Evolutionary conservation across 2,113 vertebrate genomes (phyloP).

Genomic region (Tetrao urogallus): DNA sequence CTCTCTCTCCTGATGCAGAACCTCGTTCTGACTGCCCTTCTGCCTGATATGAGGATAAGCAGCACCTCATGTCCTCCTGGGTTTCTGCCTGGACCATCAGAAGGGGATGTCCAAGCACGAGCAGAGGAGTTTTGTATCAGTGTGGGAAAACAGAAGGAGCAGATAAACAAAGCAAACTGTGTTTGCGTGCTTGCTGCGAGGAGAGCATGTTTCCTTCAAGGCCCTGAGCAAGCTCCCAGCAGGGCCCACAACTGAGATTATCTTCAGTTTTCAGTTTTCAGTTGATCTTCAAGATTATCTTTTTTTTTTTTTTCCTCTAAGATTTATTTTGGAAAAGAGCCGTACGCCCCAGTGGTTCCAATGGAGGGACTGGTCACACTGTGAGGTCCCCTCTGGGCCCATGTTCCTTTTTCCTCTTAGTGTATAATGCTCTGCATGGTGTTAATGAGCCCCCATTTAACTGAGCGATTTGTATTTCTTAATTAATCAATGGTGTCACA

Average conservation of each 20-base stretch:
- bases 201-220: not conserved
- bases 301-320: not conserved
- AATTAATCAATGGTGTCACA: not conserved
- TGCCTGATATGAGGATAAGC: not conserved
- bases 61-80: not conserved
- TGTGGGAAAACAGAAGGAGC: not conserved
- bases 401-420: not conserved
- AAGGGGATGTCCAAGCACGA: not conserved
- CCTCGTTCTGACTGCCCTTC: not conserved
- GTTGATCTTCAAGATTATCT: not conserved
- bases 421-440: not conserved
- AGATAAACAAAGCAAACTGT: not conserved
- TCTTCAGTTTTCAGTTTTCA: not conserved
- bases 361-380: fast-evolving
- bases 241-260: not conserved
- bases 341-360: not conserved
- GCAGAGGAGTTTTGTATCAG: not conserved
- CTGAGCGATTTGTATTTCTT: not conserved
- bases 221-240: not conserved
- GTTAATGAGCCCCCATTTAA: not conserved
- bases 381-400: not conserved
- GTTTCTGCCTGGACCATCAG: not conserved
- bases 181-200: not conserved
- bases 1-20: not conserved
- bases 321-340: not conserved